Evolutionary conservation across 2,888 invertebrate species (phyloP).

Genomic region (Pardosa pseudoannulata): DNA sequence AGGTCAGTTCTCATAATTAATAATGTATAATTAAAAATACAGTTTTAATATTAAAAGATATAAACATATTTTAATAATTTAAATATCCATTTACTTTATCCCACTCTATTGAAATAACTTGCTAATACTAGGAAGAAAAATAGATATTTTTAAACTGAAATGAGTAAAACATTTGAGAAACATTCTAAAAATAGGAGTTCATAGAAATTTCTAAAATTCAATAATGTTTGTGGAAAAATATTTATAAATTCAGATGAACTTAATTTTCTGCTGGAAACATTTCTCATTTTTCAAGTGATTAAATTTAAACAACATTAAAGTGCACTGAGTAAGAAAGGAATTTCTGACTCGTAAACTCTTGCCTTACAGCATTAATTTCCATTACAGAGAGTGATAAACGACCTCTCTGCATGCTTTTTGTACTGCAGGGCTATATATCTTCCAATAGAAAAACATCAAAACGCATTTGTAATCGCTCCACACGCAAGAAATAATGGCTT

Average conservation of each 20-base stretch:
- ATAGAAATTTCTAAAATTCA: too few species aligned
- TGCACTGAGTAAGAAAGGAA: not conserved
- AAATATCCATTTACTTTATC: too few species aligned
- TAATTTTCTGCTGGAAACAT: not conserved
- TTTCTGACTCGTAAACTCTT: not conserved
- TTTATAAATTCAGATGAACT: not conserved
- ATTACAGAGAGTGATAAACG: not conserved
- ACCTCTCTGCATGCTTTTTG: not conserved
- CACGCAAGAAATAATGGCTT: slow-evolving; percentile 19
- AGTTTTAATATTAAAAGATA: too few species aligned
- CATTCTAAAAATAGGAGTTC: too few species aligned
- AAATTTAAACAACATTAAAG: not conserved
- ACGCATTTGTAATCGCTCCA: slow-evolving; percentile 1
- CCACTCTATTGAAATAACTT: too few species aligned
- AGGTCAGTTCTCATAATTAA: too few species aligned
- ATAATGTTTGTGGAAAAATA: not conserved
- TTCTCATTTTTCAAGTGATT: not conserved
- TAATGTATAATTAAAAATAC: too few species aligned
- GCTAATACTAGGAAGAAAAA: too few species aligned
- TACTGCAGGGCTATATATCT: not conserved
- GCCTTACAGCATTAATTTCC: slow-evolving; percentile 1
- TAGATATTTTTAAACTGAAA: too few species aligned
- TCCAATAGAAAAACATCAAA: slow-evolving; percentile 1
- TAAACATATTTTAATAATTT: too few species aligned
- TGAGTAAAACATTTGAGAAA: too few species aligned